Evolutionary conservation across 2,888 invertebrate species (phyloP), one percentile per base, ranked within the genome.

Genomic region (Disparrhopalites patrizii): DNA sequence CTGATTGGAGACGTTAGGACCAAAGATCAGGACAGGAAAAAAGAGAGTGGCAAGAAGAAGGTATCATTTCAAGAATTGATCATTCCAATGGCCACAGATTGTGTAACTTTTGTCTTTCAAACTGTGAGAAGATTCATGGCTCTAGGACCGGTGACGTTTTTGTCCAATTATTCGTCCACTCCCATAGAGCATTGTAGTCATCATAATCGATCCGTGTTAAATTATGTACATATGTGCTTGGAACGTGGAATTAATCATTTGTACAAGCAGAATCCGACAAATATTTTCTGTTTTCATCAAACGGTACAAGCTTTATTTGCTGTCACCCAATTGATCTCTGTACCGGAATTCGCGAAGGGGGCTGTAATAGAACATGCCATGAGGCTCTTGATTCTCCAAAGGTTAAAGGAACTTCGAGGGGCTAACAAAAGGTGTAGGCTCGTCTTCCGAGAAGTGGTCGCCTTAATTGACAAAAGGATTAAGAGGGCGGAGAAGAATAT

Each of bases 71-170:
- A 47, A 30, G 60, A 60, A 43, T 4, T 60, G 13, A 23, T 47
- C 3, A 43, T 50, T 5, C 60, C 60, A 50, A 18, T 60, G 23
- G 50, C 15, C 2, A 47, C 58, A 5, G 58, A 28, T 23, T 30
- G 28, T 2, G 33, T 43, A 2, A 50, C 60, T 1, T 28, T 28
- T 27, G 15, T 60, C 5, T 60, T 60, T 30, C 60, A 60, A 60
- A 50, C 60, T 47, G 33, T 60, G n/a, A 30, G 60, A 7, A 30
- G 60, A 15, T 60, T 60, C 25, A 18, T 50, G 43, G 27, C 60
- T 20, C 23, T 60, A 13, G 50, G 60, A 28, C 60, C 60, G 1
- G 38, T 56, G 38, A 36, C 13, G 18, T 30, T n/a, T 15, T n/a
- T n/a, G n/a, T n/a, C n/a, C n/a, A n/a, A n/a, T n/a, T n/a, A n/a